These are phyloP conservation scores for Dasypolia templi DNA, from an alignment of 2,888 invertebrate species.

Conservation along the genomic window DNA sequence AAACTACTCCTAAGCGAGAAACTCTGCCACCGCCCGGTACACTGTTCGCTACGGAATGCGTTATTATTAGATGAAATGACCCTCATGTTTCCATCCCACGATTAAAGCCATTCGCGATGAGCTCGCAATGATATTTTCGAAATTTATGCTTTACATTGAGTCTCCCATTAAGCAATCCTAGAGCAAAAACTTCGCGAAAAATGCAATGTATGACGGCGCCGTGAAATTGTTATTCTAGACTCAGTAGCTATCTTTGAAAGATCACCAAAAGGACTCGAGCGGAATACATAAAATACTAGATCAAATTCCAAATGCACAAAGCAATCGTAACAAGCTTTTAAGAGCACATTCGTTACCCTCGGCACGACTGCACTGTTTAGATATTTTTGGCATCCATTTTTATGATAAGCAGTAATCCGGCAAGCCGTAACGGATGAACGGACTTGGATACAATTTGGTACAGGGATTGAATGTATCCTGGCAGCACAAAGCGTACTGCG, in stretches of 20 bases:
- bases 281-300: conserved; percentile 53
- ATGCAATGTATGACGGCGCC: conserved; percentile 18
- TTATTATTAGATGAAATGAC: conserved; percentile 67
- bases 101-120: conserved; percentile 47
- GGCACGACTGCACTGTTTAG: conserved; percentile 40
- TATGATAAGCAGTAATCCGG: conserved; percentile 46
- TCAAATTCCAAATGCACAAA: conserved; percentile 53
- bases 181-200: background rate
- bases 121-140: conserved; percentile 33
- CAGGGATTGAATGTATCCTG: conserved; percentile 21
- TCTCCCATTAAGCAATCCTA: conserved; percentile 20
- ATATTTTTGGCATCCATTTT: conserved; percentile 60
- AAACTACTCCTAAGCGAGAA: conserved; percentile 68
- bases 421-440: conserved; percentile 30
- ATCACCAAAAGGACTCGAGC: conserved; percentile 28
- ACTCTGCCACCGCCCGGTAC: conserved; percentile 64
- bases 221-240: conserved; percentile 18
- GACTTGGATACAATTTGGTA: conserved; percentile 37
- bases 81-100: conserved; percentile 46
- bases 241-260: conserved; percentile 36
- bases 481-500: background rate
- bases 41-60: conserved; percentile 68
- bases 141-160: conserved; percentile 43
- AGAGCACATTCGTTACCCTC: conserved; percentile 40
- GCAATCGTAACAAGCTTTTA: conserved; percentile 48